Conservation (phyloP, 2,888 invertebrate species). For the Drosophila buzzatii region DNA sequence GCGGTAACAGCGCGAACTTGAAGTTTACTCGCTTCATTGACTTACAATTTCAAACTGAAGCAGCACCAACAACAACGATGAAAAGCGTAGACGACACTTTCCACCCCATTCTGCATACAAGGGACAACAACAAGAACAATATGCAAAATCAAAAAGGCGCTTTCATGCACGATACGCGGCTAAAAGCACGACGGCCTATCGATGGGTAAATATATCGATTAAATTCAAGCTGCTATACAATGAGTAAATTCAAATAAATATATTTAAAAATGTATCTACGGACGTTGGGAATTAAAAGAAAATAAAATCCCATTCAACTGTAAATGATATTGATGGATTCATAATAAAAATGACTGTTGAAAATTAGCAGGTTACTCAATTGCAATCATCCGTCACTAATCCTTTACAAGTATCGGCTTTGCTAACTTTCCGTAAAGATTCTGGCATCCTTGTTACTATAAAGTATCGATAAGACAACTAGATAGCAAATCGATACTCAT, state of each 20-base stretch:
- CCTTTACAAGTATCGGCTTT: too few relatives aligned
- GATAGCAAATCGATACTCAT: constrained; percentile 4
- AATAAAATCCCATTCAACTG: background rate
- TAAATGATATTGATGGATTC: background rate
- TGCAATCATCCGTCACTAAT: background rate
- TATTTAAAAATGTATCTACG: background rate
- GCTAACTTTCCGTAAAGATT: constrained; percentile 1
- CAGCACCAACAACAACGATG: constrained; percentile 46
- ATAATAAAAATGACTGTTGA: background rate
- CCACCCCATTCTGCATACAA: constrained; percentile 61
- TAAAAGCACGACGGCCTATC: constrained; percentile 30
- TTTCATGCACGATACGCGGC: constrained; percentile 36
- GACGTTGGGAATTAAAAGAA: background rate
- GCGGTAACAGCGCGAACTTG: constrained; percentile 85
- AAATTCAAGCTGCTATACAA: background rate
- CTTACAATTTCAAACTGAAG: constrained; percentile 84
- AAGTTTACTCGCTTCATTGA: constrained; percentile 85
- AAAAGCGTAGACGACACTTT: constrained; percentile 56
- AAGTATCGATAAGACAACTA: background rate
- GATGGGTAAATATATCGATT: constrained; percentile 41
- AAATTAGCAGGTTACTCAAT: background rate
- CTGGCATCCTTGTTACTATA: constrained; percentile 29
- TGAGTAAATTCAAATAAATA: background rate
- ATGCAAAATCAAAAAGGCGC: constrained; percentile 48
- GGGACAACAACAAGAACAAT: constrained; percentile 43